Evolutionary conservation across 2,888 invertebrate species (phyloP), one percentile per base, ranked within the genome.

Genomic region (Yponomeuta evonymella): DNA sequence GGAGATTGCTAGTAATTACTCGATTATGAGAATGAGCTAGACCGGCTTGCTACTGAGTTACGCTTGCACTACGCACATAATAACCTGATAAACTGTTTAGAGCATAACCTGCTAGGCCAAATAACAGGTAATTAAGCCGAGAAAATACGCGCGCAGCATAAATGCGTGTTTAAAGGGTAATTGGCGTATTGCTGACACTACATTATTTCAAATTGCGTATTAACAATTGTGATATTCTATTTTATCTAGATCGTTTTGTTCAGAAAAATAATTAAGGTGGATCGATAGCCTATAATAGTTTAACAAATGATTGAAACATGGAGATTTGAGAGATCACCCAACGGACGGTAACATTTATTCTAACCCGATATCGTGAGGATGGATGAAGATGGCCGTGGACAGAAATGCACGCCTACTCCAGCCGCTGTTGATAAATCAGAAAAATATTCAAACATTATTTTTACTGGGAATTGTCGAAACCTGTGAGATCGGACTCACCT

Each of bases 21-120:
- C 72, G 73, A 71, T 72, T 72, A 74, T 70, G 70, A 69, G 68
- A 62, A 68, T 58, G 62, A 63, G 72, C 58, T 66, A 71, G 66
- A 67, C 33, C 58, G 67, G 70, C 75, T 74, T 70, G 75, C 79
- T 77, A 75, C 79, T 76, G 73, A 65, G 77, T 76, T 80, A 79
- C 79, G 75, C 78, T 76, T 74, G 75, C 74, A 74, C 75, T 73
- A 73, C 12, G 51, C 51, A 58, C 51, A 15, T 58, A 58, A 15
- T 15, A 15, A 58, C 15, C 51, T 5, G 51, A 58, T 58, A 58
- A 58, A 58, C 51, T 58, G 51, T 15, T 58, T 58, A 58, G 51
- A 58, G 15, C 48, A 67, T 43, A 29, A 43, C 67, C 67, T 36
- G 30, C 29, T 62, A 58, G 15, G 51, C 48, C 70, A 65, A 70